Percentiles rank a stretch among this genome's conserved stretches.
Conservation (phyloP, 1,140 invertebrate species). For the Drosophila athabasca region DNA sequence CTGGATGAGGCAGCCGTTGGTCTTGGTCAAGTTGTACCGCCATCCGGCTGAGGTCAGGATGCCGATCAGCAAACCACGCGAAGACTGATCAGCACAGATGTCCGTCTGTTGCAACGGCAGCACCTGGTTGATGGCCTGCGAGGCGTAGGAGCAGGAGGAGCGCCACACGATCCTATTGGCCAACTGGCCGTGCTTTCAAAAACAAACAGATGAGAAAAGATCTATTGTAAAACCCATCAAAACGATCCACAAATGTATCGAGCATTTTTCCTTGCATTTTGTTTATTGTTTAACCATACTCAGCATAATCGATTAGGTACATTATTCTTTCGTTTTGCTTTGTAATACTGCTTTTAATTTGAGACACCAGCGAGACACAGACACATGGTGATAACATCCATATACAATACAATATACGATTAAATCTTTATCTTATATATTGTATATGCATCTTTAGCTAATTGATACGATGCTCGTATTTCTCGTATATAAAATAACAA, state of each 20-base stretch:
- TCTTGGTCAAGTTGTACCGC: constrained; percentile 73
- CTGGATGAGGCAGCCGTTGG: constrained; percentile 69
- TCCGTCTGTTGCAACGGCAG: constrained; percentile 74
- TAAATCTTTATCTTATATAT: background rate
- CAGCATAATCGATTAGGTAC: constrained; percentile 64
- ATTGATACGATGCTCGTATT: constrained; percentile 18
- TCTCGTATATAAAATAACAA: constrained; percentile 69
- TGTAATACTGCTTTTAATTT: constrained; percentile 70
- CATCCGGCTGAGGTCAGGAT: constrained; percentile 70
- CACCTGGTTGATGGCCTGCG: constrained; percentile 79
- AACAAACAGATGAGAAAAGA: too few relatives aligned
- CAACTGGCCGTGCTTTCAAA: background rate
- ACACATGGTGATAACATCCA: constrained; percentile 36
- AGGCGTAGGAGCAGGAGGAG: constrained; percentile 41
- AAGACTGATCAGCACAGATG: constrained; percentile 77
- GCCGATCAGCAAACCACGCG: constrained; percentile 70
- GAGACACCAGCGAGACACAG: constrained; percentile 60
- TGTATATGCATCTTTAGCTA: constrained; percentile 3
- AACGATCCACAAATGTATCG: background rate
- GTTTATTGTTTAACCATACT: constrained; percentile 46
- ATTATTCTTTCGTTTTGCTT: constrained; percentile 55
- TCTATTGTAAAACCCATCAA: background rate
- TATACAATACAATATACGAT: constrained; percentile 18
- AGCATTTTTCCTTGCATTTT: constrained; percentile 3
- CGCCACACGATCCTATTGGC: constrained; percentile 56